A percentile compares a stretch with the other conserved stretches of the same genome.
Evolutionary conservation across 2,797 vertebrate genomes (phyloP).

Genomic region (Cetoscarus ocellatus): DNA sequence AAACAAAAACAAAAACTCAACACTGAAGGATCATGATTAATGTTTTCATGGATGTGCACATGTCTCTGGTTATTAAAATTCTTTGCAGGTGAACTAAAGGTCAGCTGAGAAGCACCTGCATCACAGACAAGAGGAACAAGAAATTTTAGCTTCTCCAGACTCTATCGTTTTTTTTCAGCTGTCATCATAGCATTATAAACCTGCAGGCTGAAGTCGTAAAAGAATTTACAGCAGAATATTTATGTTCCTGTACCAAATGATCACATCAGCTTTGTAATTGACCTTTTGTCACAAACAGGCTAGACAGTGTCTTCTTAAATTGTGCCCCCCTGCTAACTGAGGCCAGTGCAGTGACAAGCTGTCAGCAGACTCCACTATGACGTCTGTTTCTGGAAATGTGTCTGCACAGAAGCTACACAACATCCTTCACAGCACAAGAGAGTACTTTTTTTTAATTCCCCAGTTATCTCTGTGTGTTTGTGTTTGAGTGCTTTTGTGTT

Average conservation of each 20-base stretch:
- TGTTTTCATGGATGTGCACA: background rate
- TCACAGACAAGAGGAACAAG: conserved; percentile 8
- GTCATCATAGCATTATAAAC: conserved; percentile 48
- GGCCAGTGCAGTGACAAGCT: background rate
- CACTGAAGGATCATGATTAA: no score
- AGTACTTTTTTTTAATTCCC: conserved; percentile 51
- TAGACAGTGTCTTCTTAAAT: background rate
- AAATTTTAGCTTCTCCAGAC: conserved; percentile 1
- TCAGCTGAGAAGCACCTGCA: conserved; percentile 13
- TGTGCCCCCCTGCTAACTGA: conserved; percentile 6
- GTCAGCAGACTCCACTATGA: conserved; percentile 32
- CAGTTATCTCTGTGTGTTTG: conserved; percentile 8
- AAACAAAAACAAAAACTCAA: no score
- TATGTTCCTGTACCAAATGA: background rate
- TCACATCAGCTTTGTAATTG: conserved; percentile 4
- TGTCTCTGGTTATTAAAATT: background rate
- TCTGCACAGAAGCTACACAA: conserved; percentile 23
- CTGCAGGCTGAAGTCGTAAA: background rate
- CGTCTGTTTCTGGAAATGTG: conserved; percentile 25
- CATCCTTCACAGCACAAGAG: conserved; percentile 34
- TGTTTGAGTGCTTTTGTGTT: conserved; percentile 27
- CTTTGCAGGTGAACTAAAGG: conserved; percentile 2
- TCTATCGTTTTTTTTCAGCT: conserved; percentile 6
- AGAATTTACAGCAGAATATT: background rate
- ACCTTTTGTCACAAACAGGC: background rate